Evolutionary conservation across 1,140 invertebrate genomes (phyloP).

Genomic region (Dendrolimus kikuchii): DNA sequence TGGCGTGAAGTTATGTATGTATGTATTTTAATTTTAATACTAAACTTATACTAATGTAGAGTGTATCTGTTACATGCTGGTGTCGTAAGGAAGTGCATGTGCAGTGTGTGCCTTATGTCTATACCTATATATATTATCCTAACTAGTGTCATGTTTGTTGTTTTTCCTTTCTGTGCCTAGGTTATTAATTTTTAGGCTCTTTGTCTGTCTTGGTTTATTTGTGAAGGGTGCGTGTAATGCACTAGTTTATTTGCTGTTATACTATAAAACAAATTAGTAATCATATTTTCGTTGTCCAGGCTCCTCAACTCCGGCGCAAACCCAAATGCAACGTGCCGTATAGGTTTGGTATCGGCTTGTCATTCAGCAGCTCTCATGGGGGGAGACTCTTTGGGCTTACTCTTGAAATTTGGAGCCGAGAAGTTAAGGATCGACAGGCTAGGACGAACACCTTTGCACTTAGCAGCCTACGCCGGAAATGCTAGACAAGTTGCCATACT

Average conservation of each 20-base stretch:
- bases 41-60: no score
- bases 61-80: no score
- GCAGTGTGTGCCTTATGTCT: no score
- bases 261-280: not conserved
- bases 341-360: slow-evolving; percentile 55
- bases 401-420: slow-evolving; percentile 57
- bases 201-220: no score
- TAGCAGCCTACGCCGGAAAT: slow-evolving; percentile 62
- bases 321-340: slow-evolving; percentile 64
- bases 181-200: no score
- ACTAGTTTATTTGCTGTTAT: not conserved
- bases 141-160: no score
- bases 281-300: slow-evolving; percentile 26
- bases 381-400: slow-evolving; percentile 40
- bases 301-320: slow-evolving; percentile 58
- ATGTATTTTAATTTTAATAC: no score
- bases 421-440: slow-evolving; percentile 48
- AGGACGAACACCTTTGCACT: slow-evolving; percentile 62
- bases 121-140: no score
- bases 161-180: no score
- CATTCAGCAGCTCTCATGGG: slow-evolving; percentile 53
- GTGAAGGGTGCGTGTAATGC: not conserved
- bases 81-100: no score
- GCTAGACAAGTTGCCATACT: slow-evolving; percentile 56
- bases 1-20: no score